A percentile compares a stretch with the other conserved stretches of the same genome.
Conservation (phyloP, 2,113 vertebrate genomes). For the Crotalus tigris region DNA sequence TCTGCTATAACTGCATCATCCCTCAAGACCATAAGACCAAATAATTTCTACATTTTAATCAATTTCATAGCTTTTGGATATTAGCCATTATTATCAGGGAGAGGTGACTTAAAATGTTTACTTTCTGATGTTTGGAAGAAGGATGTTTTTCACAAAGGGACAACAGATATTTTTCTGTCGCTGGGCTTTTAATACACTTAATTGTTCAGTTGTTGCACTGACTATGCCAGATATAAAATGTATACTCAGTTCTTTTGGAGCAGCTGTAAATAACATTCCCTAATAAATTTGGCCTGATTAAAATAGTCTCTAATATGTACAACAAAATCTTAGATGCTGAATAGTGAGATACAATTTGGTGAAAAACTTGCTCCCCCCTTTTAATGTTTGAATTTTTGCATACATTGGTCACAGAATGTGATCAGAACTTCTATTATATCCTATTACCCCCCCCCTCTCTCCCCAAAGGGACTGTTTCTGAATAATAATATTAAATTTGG, state of each 20-base stretch:
- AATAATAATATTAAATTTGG: not conserved
- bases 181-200: not conserved
- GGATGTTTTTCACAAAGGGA: not conserved
- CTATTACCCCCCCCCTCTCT: no score
- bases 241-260: not conserved
- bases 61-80: not conserved
- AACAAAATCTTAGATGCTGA: not conserved
- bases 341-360: not conserved
- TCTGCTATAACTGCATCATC: not conserved
- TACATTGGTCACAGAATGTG: not conserved
- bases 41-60: not conserved
- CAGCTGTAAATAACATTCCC: not conserved
- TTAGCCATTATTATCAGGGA: not conserved
- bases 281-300: slow-evolving; percentile 5
- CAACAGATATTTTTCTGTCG: not conserved
- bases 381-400: not conserved
- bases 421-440: not conserved
- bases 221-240: not conserved
- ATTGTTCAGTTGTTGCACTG: not conserved
- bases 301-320: not conserved
- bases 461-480: not conserved
- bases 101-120: not conserved
- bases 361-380: not conserved
- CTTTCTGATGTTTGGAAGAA: not conserved
- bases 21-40: not conserved